Evolutionary conservation across 2,113 vertebrate species (phyloP).

Genomic region (Nothocercus julius): DNA sequence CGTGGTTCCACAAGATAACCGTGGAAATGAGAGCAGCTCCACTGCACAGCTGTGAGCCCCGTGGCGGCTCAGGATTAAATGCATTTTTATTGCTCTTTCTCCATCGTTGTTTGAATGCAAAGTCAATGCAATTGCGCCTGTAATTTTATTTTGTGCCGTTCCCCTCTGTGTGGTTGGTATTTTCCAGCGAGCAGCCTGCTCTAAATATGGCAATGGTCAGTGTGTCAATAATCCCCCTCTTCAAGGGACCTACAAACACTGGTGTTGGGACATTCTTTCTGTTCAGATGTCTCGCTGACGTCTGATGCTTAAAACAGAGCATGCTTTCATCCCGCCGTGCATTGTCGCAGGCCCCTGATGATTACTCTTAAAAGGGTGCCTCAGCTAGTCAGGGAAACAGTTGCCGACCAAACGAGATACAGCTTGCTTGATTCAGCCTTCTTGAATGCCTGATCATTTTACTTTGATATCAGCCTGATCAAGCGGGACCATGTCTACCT

Average conservation of each 20-base stretch:
- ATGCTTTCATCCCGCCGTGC: constrained; percentile 87
- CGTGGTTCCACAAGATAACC: neutral
- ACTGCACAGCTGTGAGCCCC: neutral
- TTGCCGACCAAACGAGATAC: constrained; percentile 64
- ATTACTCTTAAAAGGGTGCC: constrained; percentile 88
- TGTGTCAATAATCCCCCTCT: constrained; percentile 80
- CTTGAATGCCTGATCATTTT: constrained; percentile 69
- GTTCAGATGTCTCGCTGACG: constrained; percentile 89
- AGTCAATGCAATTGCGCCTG: neutral
- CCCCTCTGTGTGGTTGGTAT: neutral
- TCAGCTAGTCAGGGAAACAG: constrained; percentile 81
- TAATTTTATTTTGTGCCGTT: constrained; percentile 12
- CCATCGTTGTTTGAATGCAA: neutral
- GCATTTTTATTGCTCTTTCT: constrained; percentile 16
- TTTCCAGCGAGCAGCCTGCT: constrained; percentile 70
- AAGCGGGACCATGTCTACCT: constrained; percentile 87
- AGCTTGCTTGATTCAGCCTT: constrained; percentile 37
- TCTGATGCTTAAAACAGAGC: constrained; percentile 91
- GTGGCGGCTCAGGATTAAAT: neutral
- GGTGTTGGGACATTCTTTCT: constrained; percentile 92
- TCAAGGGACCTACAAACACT: constrained; percentile 79
- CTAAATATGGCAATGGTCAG: constrained; percentile 87
- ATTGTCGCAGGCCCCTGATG: constrained; percentile 81
- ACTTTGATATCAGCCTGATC: constrained; percentile 57
- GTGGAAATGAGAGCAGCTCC: neutral